These are phyloP conservation scores for Habropoda laboriosa DNA, from an alignment of 1,140 invertebrate species.

Conservation along the genomic window DNA sequence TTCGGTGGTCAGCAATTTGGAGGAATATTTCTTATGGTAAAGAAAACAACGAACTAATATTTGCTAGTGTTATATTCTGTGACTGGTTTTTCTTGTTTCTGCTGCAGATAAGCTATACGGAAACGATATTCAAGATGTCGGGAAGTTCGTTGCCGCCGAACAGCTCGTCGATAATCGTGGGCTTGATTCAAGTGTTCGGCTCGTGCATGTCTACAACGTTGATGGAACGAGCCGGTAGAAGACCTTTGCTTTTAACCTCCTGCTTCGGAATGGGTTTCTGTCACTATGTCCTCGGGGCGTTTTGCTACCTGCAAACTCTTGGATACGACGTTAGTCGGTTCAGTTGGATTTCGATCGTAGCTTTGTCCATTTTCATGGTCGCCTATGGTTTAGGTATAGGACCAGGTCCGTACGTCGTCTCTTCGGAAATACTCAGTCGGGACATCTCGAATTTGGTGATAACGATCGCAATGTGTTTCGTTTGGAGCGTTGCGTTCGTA, in stretches of 20 bases:
- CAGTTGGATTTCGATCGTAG: conserved; percentile 82
- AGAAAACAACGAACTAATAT: no score
- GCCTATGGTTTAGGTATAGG: conserved; percentile 81
- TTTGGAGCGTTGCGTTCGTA: conserved; percentile 83
- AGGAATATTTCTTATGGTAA: conserved; percentile 78
- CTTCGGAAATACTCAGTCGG: conserved; percentile 85
- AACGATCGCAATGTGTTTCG: conserved; percentile 79
- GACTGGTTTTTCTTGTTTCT: conserved; percentile 34
- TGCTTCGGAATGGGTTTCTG: conserved; percentile 78
- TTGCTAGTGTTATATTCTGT: no score
- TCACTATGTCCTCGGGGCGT: conserved; percentile 75
- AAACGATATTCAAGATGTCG: conserved; percentile 83
- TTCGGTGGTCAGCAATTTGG: conserved; percentile 76
- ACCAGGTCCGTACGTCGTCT: conserved; percentile 84
- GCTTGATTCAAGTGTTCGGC: conserved; percentile 78
- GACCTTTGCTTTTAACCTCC: conserved; percentile 83
- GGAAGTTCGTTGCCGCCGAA: conserved; percentile 80
- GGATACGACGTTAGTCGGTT: conserved; percentile 71
- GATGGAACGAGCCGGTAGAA: conserved; percentile 84
- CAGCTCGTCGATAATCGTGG: conserved; percentile 83
- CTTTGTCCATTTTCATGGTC: conserved; percentile 83
- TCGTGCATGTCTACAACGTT: conserved; percentile 81
- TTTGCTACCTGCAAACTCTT: conserved; percentile 73
- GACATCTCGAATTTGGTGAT: conserved; percentile 80
- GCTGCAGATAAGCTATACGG: conserved; percentile 80